Evolutionary conservation across 2,797 vertebrate genomes (phyloP).

Genomic region (Meriones psammophilus): DNA sequence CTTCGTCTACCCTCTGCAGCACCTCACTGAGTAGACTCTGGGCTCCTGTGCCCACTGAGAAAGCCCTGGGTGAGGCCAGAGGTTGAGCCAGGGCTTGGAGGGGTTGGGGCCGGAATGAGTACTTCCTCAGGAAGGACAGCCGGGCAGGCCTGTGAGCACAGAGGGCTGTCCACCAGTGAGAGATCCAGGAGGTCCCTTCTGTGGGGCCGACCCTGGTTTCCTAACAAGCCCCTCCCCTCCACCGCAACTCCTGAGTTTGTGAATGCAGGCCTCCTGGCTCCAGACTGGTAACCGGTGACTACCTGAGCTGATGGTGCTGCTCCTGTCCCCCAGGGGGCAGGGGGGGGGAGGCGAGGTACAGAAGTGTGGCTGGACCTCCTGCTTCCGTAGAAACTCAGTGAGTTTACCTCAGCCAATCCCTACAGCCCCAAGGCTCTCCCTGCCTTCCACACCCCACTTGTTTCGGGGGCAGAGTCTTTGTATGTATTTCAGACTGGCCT

Average conservation of each 20-base stretch:
- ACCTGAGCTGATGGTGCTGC: no score
- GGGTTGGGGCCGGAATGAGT: neutral
- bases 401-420: neutral
- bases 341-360: no score
- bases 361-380: neutral
- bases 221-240: no score
- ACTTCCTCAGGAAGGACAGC: neutral
- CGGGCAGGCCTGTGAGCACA: fast-evolving
- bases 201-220: neutral
- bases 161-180: neutral
- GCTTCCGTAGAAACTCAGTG: neutral
- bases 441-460: no score
- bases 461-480: neutral
- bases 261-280: no score
- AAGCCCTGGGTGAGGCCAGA: neutral
- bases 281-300: neutral
- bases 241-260: neutral
- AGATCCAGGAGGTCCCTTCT: neutral
- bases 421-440: neutral
- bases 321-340: neutral
- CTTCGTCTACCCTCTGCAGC: neutral
- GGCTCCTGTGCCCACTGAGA: neutral
- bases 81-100: no score
- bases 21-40: neutral
- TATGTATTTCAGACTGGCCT: neutral